Conservation (phyloP, 2,888 invertebrate genomes). For the Cerastoderma edule region DNA sequence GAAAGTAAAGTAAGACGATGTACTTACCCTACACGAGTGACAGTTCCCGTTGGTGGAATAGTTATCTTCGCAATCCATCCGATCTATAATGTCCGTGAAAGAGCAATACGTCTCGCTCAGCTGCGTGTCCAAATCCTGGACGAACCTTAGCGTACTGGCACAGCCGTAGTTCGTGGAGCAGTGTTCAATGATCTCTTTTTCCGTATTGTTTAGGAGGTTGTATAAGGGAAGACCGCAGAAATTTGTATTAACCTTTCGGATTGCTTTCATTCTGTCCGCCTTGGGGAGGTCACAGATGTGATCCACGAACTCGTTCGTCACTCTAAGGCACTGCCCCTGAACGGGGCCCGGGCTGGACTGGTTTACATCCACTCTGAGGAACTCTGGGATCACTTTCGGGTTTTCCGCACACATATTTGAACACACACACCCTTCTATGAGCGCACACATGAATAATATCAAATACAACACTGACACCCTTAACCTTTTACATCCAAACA, state of each 20-base stretch:
- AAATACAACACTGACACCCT: slow-evolving; percentile 23
- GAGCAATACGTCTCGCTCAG: slow-evolving; percentile 40
- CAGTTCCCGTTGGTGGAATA: slow-evolving; percentile 33
- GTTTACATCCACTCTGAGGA: slow-evolving; percentile 23
- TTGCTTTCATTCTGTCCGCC: slow-evolving; percentile 17
- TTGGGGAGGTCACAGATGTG: slow-evolving; percentile 30
- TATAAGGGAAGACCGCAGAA: slow-evolving; percentile 49
- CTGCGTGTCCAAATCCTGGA: slow-evolving; percentile 31
- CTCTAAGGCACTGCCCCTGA: slow-evolving; percentile 46
- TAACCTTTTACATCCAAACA: slow-evolving; percentile 28
- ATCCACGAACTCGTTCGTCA: slow-evolving; percentile 32
- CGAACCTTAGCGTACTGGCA: slow-evolving; percentile 26
- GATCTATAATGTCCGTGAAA: slow-evolving; percentile 37
- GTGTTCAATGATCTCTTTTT: slow-evolving; percentile 28
- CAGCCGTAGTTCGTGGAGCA: slow-evolving; percentile 36
- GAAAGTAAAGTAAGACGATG: too few relatives aligned
- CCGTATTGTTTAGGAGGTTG: slow-evolving; percentile 32
- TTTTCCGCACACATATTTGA: slow-evolving; percentile 15
- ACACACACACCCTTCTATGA: slow-evolving; percentile 24
- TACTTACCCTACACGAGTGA: slow-evolving; percentile 43
- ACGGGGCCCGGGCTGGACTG: slow-evolving; percentile 22
- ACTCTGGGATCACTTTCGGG: slow-evolving; percentile 15
- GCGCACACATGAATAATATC: slow-evolving; percentile 25
- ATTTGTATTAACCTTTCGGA: slow-evolving; percentile 26
- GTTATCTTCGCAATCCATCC: slow-evolving; percentile 44